Conservation (phyloP, 35 echinoderm and acorn worm species). For the Antedon bifida region DNA sequence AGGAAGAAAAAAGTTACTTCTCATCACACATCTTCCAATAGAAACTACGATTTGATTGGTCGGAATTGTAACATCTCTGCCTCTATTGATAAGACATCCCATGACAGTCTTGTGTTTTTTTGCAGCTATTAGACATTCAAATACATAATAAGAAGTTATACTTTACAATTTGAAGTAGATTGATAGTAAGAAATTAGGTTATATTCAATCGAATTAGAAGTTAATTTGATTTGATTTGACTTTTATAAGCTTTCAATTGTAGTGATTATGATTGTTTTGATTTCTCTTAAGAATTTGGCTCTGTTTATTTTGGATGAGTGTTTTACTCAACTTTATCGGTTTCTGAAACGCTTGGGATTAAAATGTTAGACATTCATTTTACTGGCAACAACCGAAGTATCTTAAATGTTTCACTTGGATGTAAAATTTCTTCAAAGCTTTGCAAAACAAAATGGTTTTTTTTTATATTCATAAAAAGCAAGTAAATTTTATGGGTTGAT, state of each 20-base stretch:
- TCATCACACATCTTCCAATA: too few species aligned
- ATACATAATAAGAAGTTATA: background rate
- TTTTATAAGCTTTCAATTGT: background rate
- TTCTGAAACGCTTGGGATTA: background rate
- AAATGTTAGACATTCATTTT: background rate
- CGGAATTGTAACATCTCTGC: too few species aligned
- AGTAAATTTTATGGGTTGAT: too few species aligned
- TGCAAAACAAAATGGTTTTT: too few species aligned
- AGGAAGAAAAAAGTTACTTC: too few species aligned
- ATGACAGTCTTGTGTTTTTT: too few species aligned
- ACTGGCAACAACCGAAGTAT: background rate
- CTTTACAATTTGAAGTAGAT: background rate
- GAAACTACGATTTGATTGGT: too few species aligned
- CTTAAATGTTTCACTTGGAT: background rate
- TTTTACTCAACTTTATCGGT: background rate
- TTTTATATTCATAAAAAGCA: too few species aligned
- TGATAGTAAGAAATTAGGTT: background rate
- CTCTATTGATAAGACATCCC: too few species aligned
- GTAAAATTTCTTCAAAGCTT: too few species aligned
- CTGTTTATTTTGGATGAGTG: background rate
- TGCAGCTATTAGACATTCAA: too few species aligned
- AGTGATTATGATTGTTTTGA: background rate
- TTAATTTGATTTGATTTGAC: background rate
- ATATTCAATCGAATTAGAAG: background rate
- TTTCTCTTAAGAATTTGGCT: background rate